Percentiles rank a stretch among this genome's conserved stretches.
These are phyloP conservation scores for Cryptops parisi DNA, from an alignment of 2,888 invertebrate species.

Conservation along the genomic window DNA sequence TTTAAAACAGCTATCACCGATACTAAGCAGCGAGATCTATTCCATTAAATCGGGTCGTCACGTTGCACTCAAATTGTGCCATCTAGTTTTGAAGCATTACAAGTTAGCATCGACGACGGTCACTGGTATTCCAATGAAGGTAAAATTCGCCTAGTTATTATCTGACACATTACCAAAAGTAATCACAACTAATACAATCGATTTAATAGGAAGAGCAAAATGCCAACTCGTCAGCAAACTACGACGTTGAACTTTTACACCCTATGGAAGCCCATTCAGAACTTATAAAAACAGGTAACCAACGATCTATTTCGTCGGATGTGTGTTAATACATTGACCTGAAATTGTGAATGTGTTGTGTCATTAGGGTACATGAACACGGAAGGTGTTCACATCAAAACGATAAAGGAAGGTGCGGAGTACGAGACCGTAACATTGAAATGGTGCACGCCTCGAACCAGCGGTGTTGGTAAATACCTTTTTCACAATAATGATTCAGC, in stretches of 20 bases:
- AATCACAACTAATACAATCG: no score
- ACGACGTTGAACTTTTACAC: slow-evolving; percentile 95
- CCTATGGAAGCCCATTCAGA: slow-evolving; percentile 70
- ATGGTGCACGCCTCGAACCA: slow-evolving; percentile 86
- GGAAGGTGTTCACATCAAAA: slow-evolving; percentile 15
- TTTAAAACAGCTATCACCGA: no score
- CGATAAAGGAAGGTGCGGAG: slow-evolving; percentile 30
- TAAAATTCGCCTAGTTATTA: slow-evolving; percentile 20
- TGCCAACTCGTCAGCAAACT: slow-evolving; percentile 93
- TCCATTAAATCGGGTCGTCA: slow-evolving; percentile 22
- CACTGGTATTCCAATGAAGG: slow-evolving; percentile 97
- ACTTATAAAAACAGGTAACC: slow-evolving; percentile 44
- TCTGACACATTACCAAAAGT: no score
- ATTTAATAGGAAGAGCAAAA: slow-evolving; percentile 72
- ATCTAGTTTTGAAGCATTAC: slow-evolving; percentile 50
- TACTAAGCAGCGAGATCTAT: slow-evolving; percentile 22
- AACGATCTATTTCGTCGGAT: no score
- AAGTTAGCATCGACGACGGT: slow-evolving; percentile 90
- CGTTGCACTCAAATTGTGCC: slow-evolving; percentile 28
- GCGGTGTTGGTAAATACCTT: slow-evolving; percentile 28
- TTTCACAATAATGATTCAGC: no score
- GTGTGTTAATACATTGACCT: not conserved
- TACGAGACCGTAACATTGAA: slow-evolving; percentile 78
- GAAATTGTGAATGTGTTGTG: not conserved
- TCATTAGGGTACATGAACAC: slow-evolving; percentile 9